Percentiles rank a stretch among this genome's conserved stretches.
Conservation (phyloP, 1,140 invertebrate genomes). For the Penaeus japonicus region DNA sequence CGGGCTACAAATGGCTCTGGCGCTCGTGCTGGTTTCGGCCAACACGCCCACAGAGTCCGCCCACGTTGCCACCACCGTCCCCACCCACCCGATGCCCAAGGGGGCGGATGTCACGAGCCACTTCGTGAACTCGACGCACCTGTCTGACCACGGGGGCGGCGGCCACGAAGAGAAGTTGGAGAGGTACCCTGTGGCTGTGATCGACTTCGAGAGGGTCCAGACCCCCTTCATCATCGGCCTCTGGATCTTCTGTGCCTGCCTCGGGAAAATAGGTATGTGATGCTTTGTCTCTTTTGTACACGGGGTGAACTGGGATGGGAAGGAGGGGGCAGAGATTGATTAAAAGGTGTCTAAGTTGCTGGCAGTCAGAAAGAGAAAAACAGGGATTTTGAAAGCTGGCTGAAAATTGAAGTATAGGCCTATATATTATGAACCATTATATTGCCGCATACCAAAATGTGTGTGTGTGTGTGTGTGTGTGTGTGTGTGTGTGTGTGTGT, state of each 20-base stretch:
- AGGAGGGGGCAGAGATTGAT: not conserved
- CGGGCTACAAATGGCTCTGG: not conserved
- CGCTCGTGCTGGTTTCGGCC: not conserved
- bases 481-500: no score
- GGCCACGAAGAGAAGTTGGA: conserved; percentile 59
- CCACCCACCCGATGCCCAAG: no score
- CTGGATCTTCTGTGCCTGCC: conserved; percentile 93
- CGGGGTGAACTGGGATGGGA: no score
- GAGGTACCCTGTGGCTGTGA: conserved; percentile 77
- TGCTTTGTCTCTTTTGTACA: not conserved
- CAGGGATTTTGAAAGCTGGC: no score
- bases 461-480: no score
- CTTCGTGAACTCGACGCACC: not conserved
- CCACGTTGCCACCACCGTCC: not conserved
- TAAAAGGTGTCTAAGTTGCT: not conserved
- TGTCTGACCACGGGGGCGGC: not conserved
- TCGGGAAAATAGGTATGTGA: conserved; percentile 90
- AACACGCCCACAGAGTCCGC: conserved; percentile 16
- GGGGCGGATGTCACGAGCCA: not conserved
- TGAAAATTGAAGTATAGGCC: no score
- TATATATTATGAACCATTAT: no score
- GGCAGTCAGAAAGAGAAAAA: no score
- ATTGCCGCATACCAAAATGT: no score
- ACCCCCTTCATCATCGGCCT: conserved; percentile 91
- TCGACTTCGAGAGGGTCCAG: conserved; percentile 88